A percentile compares a stretch with the other conserved stretches of the same genome.
These are phyloP conservation scores for Ispidina lecontei DNA, from an alignment of 2,797 vertebrate species.

Conservation along the genomic window DNA sequence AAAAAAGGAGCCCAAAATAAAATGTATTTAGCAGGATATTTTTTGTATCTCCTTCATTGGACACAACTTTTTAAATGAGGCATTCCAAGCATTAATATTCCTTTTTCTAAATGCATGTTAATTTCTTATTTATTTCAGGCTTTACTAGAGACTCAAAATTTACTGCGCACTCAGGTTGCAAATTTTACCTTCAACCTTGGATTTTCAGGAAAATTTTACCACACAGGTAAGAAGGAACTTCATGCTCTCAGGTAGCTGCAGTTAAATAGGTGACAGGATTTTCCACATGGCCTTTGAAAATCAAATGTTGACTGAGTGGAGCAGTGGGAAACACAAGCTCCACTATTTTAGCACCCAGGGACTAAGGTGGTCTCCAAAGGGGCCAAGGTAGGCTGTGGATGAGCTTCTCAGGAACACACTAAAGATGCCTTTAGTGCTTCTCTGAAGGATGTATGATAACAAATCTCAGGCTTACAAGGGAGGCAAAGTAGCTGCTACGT, in stretches of 20 bases:
- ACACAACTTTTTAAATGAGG: slow-evolving; percentile 42
- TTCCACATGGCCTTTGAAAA: background rate
- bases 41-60: background rate
- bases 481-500: background rate
- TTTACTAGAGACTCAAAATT: slow-evolving; percentile 94
- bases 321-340: background rate
- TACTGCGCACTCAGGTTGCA: slow-evolving; percentile 93
- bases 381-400: fast-evolving
- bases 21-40: background rate
- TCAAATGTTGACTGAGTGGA: background rate
- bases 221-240: slow-evolving; percentile 89
- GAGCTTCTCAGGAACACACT: background rate
- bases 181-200: slow-evolving; percentile 99
- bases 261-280: slow-evolving; percentile 43
- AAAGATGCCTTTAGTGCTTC: background rate
- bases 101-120: slow-evolving; percentile 76
- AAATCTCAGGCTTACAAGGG: background rate
- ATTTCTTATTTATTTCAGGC: slow-evolving; percentile 88
- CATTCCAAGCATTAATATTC: slow-evolving; percentile 27
- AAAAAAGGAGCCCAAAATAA: background rate
- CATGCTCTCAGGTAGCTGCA: slow-evolving; percentile 62
- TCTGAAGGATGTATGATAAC: background rate
- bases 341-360: background rate
- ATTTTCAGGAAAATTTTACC: slow-evolving; percentile 99
- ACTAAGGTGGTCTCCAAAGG: background rate